Percentiles rank a stretch among this genome's conserved stretches.
Conservation (phyloP, 2,113 vertebrate species). For the Poeciliopsis retropinna region DNA sequence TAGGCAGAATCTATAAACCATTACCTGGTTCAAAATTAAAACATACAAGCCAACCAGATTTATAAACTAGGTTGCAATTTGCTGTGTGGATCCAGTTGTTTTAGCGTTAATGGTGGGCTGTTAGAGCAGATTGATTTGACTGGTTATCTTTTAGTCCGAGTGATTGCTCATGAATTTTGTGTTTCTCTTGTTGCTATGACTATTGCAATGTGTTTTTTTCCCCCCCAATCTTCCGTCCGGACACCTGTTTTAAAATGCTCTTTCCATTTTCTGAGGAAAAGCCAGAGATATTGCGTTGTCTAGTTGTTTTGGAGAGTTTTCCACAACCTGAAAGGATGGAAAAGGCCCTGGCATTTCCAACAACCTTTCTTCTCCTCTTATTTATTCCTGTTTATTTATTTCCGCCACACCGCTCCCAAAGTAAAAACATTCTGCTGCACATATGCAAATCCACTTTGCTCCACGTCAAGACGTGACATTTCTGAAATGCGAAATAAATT, state of each 20-base stretch:
- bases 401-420: slow-evolving; percentile 42
- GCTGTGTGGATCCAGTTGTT: too few relatives aligned
- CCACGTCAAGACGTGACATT: slow-evolving; percentile 80
- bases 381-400: slow-evolving; percentile 69
- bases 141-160: background rate
- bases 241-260: background rate
- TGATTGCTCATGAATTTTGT: background rate
- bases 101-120: too few relatives aligned
- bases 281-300: background rate
- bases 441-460: slow-evolving; percentile 79
- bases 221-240: background rate
- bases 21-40: too few relatives aligned
- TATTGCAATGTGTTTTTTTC: background rate
- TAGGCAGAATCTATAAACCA: too few relatives aligned
- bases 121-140: background rate
- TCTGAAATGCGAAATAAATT: slow-evolving; percentile 82
- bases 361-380: slow-evolving; percentile 53
- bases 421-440: slow-evolving; percentile 66
- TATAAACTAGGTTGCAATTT: too few relatives aligned
- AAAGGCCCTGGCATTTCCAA: slow-evolving; percentile 63
- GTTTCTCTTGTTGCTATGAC: too few relatives aligned
- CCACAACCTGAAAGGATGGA: slow-evolving; percentile 24
- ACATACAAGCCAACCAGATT: too few relatives aligned
- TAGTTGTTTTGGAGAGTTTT: background rate
- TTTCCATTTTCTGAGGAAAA: background rate